Conservation (phyloP, 2,888 invertebrate species). For the Apoderus coryli region DNA sequence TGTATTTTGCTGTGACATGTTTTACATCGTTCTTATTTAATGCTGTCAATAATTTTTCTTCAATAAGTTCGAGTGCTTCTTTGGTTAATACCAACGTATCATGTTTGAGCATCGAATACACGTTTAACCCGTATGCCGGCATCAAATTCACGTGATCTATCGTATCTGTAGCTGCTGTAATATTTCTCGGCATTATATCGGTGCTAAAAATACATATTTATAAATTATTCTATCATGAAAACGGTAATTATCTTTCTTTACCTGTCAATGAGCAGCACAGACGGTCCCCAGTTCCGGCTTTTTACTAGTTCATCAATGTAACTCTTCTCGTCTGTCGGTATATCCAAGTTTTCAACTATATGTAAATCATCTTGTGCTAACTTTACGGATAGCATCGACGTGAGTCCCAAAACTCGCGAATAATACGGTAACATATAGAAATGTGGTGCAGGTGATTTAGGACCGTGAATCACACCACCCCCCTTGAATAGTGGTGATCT, state of each 20-base stretch:
- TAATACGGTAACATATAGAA: constrained; percentile 88
- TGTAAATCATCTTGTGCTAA: constrained; percentile 92
- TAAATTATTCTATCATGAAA: neutral
- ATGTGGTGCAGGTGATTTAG: constrained; percentile 75
- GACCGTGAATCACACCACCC: constrained; percentile 81
- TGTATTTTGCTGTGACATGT: constrained; percentile 37
- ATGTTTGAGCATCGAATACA: constrained; percentile 93
- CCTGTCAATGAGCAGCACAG: constrained; percentile 86
- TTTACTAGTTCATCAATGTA: constrained; percentile 70
- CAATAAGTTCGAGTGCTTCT: constrained; percentile 70
- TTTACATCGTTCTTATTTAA: constrained; percentile 44
- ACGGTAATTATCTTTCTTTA: constrained; percentile 35
- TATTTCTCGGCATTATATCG: constrained; percentile 79
- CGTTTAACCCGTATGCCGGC: constrained; percentile 93
- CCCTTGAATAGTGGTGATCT: constrained; percentile 75
- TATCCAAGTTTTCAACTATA: constrained; percentile 70
- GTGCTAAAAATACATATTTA: constrained; percentile 43
- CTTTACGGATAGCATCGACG: constrained; percentile 75
- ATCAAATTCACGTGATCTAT: constrained; percentile 82
- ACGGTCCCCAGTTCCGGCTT: constrained; percentile 87
- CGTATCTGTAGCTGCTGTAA: constrained; percentile 62
- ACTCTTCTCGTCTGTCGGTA: constrained; percentile 67
- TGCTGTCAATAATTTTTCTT: constrained; percentile 58
- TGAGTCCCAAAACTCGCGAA: constrained; percentile 63
- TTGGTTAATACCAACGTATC: constrained; percentile 80